A percentile compares a stretch with the other conserved stretches of the same genome.
Conservation (phyloP, 35 echinoderm and acorn worm species). For the Acanthaster planci region DNA sequence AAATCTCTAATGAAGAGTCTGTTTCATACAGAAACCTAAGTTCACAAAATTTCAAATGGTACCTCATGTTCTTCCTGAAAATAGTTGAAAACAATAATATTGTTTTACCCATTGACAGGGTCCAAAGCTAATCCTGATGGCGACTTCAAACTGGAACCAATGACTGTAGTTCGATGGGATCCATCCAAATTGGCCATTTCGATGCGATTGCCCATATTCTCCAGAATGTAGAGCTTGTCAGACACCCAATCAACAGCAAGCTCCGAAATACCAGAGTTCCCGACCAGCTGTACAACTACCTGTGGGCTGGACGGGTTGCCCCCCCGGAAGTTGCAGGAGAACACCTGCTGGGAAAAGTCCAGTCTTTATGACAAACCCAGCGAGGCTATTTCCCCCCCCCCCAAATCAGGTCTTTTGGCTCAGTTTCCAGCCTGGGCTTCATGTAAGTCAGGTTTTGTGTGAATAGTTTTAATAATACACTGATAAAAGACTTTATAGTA, state of each 20-base stretch:
- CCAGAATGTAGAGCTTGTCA: constrained; percentile 16
- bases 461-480: no score
- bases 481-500: no score
- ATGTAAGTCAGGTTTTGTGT: no score
- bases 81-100: not conserved
- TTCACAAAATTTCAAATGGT: no score
- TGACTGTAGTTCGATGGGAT: not conserved
- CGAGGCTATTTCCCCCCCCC: no score
- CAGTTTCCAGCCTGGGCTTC: no score
- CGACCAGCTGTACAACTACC: not conserved
- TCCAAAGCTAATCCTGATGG: constrained; percentile 30
- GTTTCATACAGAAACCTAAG: no score
- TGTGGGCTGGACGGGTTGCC: constrained; percentile 5
- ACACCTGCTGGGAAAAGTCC: constrained; percentile 1
- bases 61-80: no score
- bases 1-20: no score
- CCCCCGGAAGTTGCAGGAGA: constrained; percentile 18
- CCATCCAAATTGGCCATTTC: constrained; percentile 21
- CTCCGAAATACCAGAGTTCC: not conserved
- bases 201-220: not conserved
- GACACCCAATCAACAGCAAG: constrained; percentile 35
- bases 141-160: not conserved
- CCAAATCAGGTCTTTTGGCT: no score
- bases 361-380: no score
- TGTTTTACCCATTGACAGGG: constrained; percentile 23